Base-by-base conservation (phyloP, 2,888 invertebrate species). In the Tubiluchus corallicola region DNA sequence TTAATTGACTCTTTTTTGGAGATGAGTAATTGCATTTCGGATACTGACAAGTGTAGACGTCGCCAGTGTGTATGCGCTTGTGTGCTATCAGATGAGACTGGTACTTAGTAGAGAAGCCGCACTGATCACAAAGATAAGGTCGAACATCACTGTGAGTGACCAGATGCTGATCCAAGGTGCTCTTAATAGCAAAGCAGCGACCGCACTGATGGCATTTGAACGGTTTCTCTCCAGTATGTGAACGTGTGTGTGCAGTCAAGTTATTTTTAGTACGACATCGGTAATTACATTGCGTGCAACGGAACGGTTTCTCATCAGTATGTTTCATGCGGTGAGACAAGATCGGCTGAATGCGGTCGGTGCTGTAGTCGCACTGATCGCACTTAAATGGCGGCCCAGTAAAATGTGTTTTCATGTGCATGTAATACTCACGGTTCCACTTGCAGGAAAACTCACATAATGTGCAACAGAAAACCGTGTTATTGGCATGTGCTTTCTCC, bases 21-120 rank as follows among this genome's bases (percentile, higher is more conserved):
- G 75, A 73, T 3, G 70, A 69, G 56, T 75, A 76, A 49, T 67
- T 68, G 60, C 76, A 76, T 49, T 70, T 69, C 1, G 71, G 68
- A 57, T 71, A 71, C 41, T 72, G 70, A 57, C 76, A 77, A 37
- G 68, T 65, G 58, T 71, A 74, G n/a, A 74, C 69, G 53, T 75
- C 73, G 41, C 72, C 71, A 51, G 73, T 69, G 59, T 77, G 77
- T 46, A 74, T 73, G 44, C 75, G 63, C 52, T 72, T 72, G 57
- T 77, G 77, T 13, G 73, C 68, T 40, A 74, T 71, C 55, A 76
- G 68, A 57, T 76, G 74, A 51, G 74, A 74, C 50, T 74, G 68
- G 56, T 72, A 75, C 57, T 75, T 75, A 29, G 76, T 75, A 47
- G 72, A 69, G 57, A 76, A 77, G 4, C 74, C 74, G 61, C 77